phyloP scores from a whole-genome alignment of 2,113 vertebrate species.

The Nothocercus nigrocapillus region DNA sequence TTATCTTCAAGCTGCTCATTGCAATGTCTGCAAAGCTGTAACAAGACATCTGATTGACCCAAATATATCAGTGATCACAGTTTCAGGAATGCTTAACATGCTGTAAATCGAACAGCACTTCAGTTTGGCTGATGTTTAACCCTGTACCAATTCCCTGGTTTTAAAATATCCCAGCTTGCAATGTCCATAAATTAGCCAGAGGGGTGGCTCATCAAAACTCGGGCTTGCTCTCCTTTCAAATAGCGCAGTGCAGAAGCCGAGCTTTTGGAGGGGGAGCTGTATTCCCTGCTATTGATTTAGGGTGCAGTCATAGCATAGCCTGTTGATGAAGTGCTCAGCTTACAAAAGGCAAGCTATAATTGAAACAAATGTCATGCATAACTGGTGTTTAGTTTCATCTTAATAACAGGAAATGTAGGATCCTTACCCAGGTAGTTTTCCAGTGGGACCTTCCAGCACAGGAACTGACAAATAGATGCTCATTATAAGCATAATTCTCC shows the following conservation, averaged over 20 bases:
- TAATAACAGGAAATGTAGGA: background rate
- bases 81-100: slow-evolving; percentile 24
- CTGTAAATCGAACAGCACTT: background rate
- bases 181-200: background rate
- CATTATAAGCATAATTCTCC: background rate
- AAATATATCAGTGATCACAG: slow-evolving; percentile 30
- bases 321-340: background rate
- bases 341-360: background rate
- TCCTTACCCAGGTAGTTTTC: background rate
- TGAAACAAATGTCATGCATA: background rate
- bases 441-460: background rate
- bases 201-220: background rate
- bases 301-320: background rate
- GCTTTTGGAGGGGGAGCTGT: background rate
- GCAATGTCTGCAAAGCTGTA: slow-evolving; percentile 5
- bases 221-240: background rate
- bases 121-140: slow-evolving; percentile 7
- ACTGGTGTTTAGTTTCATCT: background rate
- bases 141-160: background rate
- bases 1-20: slow-evolving; percentile 13
- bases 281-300: background rate
- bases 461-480: background rate
- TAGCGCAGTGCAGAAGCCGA: background rate
- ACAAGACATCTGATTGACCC: slow-evolving; percentile 39
- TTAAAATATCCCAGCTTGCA: background rate